Percentiles rank a stretch among this genome's conserved stretches.
phyloP scores from a whole-genome alignment of 2,888 invertebrate species.

The Rhorus exstirpatorius region DNA sequence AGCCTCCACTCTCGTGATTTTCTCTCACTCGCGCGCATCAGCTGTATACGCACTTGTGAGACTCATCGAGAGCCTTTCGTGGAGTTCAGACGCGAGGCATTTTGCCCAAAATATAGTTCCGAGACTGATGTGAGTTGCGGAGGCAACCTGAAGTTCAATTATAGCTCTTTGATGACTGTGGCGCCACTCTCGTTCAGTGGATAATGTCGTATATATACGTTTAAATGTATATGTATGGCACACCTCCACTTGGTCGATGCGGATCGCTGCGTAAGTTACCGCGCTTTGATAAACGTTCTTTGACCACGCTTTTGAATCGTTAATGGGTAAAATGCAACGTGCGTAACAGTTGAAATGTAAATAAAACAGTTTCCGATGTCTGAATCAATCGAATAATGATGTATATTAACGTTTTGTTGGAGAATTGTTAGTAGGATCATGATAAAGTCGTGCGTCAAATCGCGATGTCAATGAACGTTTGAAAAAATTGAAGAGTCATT shows the following conservation, averaged over 20 bases:
- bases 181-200: constrained; percentile 69
- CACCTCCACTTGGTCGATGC: constrained; percentile 36
- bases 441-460: no score
- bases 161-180: constrained; percentile 83
- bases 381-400: not conserved
- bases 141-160: constrained; percentile 83
- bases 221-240: not conserved
- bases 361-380: not conserved
- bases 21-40: constrained; percentile 27
- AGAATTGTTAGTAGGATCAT: not conserved
- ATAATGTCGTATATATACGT: not conserved
- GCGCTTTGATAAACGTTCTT: constrained; percentile 49
- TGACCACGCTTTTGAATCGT: constrained; percentile 22
- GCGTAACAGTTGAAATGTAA: constrained; percentile 25
- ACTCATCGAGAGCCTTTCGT: constrained; percentile 74
- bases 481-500: no score
- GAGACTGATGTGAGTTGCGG: constrained; percentile 62
- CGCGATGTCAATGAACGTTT: no score
- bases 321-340: constrained; percentile 42
- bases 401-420: not conserved
- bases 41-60: constrained; percentile 69
- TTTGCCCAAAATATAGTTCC: constrained; percentile 83
- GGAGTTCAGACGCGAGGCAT: constrained; percentile 62
- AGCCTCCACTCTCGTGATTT: constrained; percentile 53
- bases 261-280: constrained; percentile 39